Evolutionary conservation across 2,113 vertebrate species (phyloP), one percentile per base, ranked within the genome.

Genomic region (Dicentrarchus labrax): DNA sequence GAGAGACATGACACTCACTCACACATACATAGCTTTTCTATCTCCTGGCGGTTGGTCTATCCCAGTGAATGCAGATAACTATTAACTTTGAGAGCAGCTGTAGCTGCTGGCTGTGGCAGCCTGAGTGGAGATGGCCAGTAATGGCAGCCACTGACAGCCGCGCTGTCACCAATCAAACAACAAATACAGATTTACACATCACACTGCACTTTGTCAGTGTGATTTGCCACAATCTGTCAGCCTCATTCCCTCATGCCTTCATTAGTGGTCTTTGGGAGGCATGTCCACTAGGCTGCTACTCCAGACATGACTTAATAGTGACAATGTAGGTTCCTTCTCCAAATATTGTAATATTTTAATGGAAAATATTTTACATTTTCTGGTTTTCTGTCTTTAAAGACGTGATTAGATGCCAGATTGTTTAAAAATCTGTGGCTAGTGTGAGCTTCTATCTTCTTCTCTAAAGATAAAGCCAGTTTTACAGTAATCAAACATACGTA

Each of bases 91-190:
- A 84, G 72, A 50, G 85, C 38, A 74, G 54, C 57, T 22, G 66
- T 47, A 53, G 79, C 76, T 83, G 36, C 64, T 61, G 75, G 72
- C 51, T 65, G 47, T 12, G 54, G 74, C 15, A 43, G 54, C 22
- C 48, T 6, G 60, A 57, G 69, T 47, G 54, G 43, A 72, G 45
- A 72, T 3, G 30, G 71, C 8, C 72, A 43, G 73, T 84, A 72
- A 84, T 72, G 75, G 79, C 76, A 72, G 69, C 62, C 43, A 16
- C 70, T 85, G 75, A 82, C 85, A 72, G 61, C 83, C 70, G 11
- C 66, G 43, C 77, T 57, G 76, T 83, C 87, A 79, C 78, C 73
- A 64, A 76, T 86, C 81, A 85, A 78, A 88, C 84, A 78, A 78
- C 64, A 87, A 72, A 74, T 43, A 19, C 41, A 59, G 76, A 86